Percentiles rank a stretch among this genome's conserved stretches.
These are phyloP conservation scores for Coracias cyanogaster DNA, from an alignment of 2,797 vertebrate genomes.

Conservation along the genomic window DNA sequence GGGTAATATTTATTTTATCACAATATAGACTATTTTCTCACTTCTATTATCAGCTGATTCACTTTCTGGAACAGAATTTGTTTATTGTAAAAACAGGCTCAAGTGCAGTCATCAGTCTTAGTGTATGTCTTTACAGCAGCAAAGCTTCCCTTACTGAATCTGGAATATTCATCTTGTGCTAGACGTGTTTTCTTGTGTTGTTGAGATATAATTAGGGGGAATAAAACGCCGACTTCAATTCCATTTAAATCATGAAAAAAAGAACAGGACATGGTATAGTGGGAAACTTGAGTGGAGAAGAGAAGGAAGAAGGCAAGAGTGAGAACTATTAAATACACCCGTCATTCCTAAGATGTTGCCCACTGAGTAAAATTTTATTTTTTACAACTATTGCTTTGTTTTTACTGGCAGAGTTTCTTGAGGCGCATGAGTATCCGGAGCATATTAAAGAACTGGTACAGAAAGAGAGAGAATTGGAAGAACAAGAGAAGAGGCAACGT, in stretches of 20 bases:
- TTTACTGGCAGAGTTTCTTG: conserved; percentile 88
- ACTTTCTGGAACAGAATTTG: neutral
- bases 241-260: neutral
- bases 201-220: neutral
- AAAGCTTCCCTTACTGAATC: neutral
- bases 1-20: neutral
- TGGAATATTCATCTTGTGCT: neutral
- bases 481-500: conserved; percentile 96
- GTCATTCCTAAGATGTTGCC: neutral
- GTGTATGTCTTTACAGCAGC: neutral
- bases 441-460: conserved; percentile 94
- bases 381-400: neutral
- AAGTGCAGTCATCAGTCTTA: neutral
- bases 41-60: neutral
- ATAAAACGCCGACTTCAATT: neutral
- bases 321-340: neutral
- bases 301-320: neutral
- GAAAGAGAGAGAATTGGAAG: conserved; percentile 95
- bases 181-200: neutral
- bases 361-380: neutral
- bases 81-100: neutral
- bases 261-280: neutral
- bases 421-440: conserved; percentile 91
- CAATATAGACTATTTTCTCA: neutral
- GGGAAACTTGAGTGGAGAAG: neutral